Evolutionary conservation across 1,140 invertebrate genomes (phyloP).

Genomic region (Aphelenchoides besseyi): DNA sequence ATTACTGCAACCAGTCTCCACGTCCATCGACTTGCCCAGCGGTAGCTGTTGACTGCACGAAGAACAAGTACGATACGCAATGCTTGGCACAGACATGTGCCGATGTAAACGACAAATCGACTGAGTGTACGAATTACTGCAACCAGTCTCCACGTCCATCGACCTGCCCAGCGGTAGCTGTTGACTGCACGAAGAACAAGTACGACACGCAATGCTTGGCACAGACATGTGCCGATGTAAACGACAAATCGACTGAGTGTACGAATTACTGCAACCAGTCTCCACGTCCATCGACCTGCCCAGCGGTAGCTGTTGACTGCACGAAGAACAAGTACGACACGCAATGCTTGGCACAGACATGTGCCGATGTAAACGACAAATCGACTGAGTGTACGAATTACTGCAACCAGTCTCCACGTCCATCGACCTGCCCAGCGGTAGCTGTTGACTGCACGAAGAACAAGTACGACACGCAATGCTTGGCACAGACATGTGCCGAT

Average conservation of each 20-base stretch:
- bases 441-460: not conserved
- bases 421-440: not conserved
- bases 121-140: not conserved
- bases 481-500: not conserved
- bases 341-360: not conserved
- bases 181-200: not conserved
- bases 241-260: not conserved
- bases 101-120: not conserved
- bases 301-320: not conserved
- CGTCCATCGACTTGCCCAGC: too few species aligned
- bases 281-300: not conserved
- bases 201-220: too few species aligned
- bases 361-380: not conserved
- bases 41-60: conserved; percentile 1
- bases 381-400: not conserved
- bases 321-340: not conserved
- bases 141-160: not conserved
- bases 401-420: not conserved
- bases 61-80: not conserved
- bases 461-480: not conserved
- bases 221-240: too few species aligned
- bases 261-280: not conserved
- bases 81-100: not conserved
- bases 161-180: not conserved
- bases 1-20: too few species aligned